Evolutionary conservation across 2,888 invertebrate genomes (phyloP).

Genomic region (Geotrupes spiniger): DNA sequence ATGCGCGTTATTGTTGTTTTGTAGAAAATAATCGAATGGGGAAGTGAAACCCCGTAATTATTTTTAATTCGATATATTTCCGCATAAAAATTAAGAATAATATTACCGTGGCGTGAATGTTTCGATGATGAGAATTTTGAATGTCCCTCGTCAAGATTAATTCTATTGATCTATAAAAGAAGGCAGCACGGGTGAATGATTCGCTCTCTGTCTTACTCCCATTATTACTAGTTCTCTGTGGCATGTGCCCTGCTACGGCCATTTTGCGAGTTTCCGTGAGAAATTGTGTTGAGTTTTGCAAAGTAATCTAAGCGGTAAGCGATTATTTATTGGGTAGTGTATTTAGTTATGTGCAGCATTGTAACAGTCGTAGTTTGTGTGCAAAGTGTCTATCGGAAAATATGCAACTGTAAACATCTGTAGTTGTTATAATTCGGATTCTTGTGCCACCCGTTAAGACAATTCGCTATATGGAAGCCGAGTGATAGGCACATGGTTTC

Average conservation of each 20-base stretch:
- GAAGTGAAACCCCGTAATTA: no score
- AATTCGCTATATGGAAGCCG: constrained; percentile 45
- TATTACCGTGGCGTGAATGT: no score
- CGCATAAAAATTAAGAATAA: no score
- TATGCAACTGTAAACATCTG: constrained; percentile 25
- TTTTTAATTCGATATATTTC: no score
- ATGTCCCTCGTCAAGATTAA: constrained; percentile 6
- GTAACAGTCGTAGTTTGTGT: constrained; percentile 20
- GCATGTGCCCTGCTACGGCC: constrained; percentile 68
- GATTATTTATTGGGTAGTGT: constrained; percentile 32
- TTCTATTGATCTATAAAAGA: constrained; percentile 26
- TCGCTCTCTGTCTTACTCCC: constrained; percentile 47
- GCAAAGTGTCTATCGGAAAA: constrained; percentile 19
- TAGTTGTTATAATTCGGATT: constrained; percentile 24
- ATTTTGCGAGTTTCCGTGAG: constrained; percentile 66
- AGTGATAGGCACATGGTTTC: constrained; percentile 55
- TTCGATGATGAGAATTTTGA: no score
- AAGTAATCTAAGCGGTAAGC: constrained; percentile 62
- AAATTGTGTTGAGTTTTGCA: constrained; percentile 61
- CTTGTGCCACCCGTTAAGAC: constrained; percentile 43
- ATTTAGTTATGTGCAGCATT: constrained; percentile 20
- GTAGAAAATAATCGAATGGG: no score
- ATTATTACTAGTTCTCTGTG: constrained; percentile 58
- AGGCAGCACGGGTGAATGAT: constrained; percentile 36
- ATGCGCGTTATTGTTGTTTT: not conserved